These are phyloP conservation scores for Ophion costatus DNA, from an alignment of 2,888 invertebrate species.

Conservation along the genomic window DNA sequence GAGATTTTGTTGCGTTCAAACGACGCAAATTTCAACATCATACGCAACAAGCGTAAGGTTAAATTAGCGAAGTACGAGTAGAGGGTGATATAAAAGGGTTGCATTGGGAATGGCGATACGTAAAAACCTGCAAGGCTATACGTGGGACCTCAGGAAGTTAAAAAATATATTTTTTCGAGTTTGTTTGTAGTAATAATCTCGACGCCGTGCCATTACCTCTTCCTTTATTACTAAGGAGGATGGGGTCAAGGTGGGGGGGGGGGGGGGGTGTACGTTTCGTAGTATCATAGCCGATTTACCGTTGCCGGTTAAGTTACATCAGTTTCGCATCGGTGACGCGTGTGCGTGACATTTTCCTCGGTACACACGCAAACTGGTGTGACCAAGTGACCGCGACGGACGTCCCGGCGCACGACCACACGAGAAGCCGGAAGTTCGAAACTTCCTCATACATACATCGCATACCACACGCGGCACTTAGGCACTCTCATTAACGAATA, in stretches of 20 bases:
- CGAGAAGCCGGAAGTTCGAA: constrained; percentile 52
- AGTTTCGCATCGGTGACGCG: constrained; percentile 73
- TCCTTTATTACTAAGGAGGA: not conserved
- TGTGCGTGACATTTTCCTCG: constrained; percentile 47
- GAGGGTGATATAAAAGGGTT: too few relatives aligned
- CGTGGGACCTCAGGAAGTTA: too few relatives aligned
- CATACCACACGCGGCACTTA: constrained; percentile 6
- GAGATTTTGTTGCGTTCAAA: too few relatives aligned
- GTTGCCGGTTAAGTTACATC: constrained; percentile 73
- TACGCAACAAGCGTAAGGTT: too few relatives aligned
- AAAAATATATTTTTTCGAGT: too few relatives aligned
- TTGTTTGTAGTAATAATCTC: too few relatives aligned
- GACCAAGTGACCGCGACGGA: constrained; percentile 46
- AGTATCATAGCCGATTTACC: constrained; percentile 74
- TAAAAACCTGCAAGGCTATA: too few relatives aligned
- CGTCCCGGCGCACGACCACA: constrained; percentile 42
- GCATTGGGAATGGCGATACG: too few relatives aligned
- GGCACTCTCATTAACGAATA: not conserved
- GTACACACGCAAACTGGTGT: constrained; percentile 65
- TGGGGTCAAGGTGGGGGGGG: not conserved
- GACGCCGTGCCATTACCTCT: not conserved
- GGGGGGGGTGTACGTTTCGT: constrained; percentile 10
- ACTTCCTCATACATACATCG: constrained; percentile 20
- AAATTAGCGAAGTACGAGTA: too few relatives aligned
- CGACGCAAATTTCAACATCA: too few relatives aligned